A percentile compares a stretch with the other conserved stretches of the same genome.
These are phyloP conservation scores for Microplitis manilae DNA, from an alignment of 2,888 invertebrate genomes.

Conservation along the genomic window DNA sequence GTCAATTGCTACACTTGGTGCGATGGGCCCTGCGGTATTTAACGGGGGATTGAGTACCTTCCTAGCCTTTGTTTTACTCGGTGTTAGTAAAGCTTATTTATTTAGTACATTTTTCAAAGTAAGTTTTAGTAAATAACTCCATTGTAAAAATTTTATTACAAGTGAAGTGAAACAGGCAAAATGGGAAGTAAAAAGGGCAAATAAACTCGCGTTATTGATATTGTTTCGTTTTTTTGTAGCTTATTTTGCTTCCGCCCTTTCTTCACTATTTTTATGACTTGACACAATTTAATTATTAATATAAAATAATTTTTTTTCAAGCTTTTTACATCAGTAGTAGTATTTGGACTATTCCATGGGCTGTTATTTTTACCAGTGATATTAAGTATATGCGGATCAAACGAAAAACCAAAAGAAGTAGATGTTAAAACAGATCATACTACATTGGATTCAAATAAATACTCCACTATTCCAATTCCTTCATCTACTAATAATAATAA, in stretches of 20 bases:
- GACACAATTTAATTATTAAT: neutral
- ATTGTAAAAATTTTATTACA: too few species aligned
- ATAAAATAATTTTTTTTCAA: slow-evolving; percentile 51
- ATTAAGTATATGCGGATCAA: slow-evolving; percentile 72
- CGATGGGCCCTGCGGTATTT: slow-evolving; percentile 73
- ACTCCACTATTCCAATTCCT: slow-evolving; percentile 51
- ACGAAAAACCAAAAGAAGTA: slow-evolving; percentile 44
- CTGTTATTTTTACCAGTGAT: slow-evolving; percentile 73
- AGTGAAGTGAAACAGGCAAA: too few species aligned
- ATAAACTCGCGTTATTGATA: too few species aligned
- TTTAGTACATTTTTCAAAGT: slow-evolving; percentile 75
- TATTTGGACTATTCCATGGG: slow-evolving; percentile 74
- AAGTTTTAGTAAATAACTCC: slow-evolving; percentile 25
- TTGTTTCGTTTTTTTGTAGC: too few species aligned
- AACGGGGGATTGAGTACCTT: slow-evolving; percentile 74
- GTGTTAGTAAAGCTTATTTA: slow-evolving; percentile 72
- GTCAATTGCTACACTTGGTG: slow-evolving; percentile 67
- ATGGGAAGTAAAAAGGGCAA: too few species aligned
- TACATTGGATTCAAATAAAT: slow-evolving; percentile 51
- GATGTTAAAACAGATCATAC: slow-evolving; percentile 38
- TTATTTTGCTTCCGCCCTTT: too few species aligned
- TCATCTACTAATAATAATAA: neutral
- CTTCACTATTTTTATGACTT: neutral
- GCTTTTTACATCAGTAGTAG: slow-evolving; percentile 73
- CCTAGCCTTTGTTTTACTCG: slow-evolving; percentile 72